These are phyloP conservation scores for Cristatella mucedo DNA, from an alignment of 2,888 invertebrate species.

Conservation along the genomic window DNA sequence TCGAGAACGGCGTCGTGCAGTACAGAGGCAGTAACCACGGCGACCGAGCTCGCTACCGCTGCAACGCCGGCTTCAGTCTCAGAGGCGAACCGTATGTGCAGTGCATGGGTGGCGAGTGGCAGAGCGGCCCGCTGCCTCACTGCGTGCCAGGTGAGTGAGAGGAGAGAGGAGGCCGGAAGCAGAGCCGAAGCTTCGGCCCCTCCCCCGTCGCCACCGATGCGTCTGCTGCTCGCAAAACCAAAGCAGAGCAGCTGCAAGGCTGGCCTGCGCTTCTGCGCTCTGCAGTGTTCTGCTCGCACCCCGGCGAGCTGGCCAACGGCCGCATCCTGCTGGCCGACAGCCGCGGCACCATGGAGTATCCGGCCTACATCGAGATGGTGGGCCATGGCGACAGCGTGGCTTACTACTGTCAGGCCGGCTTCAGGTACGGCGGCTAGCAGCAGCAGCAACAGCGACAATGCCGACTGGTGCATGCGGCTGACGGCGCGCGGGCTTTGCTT, in stretches of 20 bases:
- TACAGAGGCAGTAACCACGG: conserved; percentile 95
- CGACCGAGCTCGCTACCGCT: conserved; percentile 78
- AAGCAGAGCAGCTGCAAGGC: no score
- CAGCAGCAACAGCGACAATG: no score
- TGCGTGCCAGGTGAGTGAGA: conserved; percentile 50
- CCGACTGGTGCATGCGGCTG: no score
- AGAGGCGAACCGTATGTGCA: conserved; percentile 49
- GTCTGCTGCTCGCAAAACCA: no score
- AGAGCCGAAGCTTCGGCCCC: no score
- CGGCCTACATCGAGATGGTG: conserved; percentile 57
- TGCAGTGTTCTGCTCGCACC: conserved; percentile 73
- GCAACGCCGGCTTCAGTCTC: conserved; percentile 79
- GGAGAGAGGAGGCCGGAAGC: no score
- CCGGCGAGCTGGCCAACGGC: conserved; percentile 72
- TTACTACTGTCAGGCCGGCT: conserved; percentile 7
- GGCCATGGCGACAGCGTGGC: conserved; percentile 25
- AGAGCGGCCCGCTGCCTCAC: conserved; percentile 64
- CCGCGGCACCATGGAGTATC: conserved; percentile 86
- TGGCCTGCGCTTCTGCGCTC: neutral
- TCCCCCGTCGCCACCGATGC: no score
- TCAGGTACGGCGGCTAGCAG: conserved; percentile 16
- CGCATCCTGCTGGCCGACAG: conserved; percentile 80
- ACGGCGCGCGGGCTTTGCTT: no score
- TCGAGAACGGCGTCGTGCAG: conserved; percentile 84
- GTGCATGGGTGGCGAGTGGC: conserved; percentile 90